These are phyloP conservation scores for Nephrotoma flavescens DNA, from an alignment of 2,888 invertebrate species.

Conservation along the genomic window DNA sequence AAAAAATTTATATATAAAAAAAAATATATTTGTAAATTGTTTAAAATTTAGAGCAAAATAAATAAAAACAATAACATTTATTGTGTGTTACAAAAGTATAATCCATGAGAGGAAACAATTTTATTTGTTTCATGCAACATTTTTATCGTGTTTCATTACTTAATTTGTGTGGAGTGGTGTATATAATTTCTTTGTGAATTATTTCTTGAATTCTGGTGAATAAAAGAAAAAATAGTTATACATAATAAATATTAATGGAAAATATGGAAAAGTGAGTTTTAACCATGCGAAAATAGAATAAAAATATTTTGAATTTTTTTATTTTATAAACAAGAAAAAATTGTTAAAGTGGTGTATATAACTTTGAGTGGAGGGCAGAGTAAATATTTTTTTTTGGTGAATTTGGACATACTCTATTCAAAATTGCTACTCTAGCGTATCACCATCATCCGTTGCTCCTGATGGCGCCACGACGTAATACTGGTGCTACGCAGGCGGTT, in stretches of 20 bases:
- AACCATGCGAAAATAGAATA: neutral
- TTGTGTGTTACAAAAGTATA: neutral
- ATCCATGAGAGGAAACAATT: neutral
- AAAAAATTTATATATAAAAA: neutral
- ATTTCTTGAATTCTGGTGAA: neutral
- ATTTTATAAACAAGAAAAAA: neutral
- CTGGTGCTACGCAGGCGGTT: conserved; percentile 15
- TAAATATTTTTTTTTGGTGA: neutral
- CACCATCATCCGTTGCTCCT: conserved; percentile 20
- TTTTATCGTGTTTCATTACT: neutral
- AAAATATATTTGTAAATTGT: neutral
- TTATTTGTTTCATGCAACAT: neutral
- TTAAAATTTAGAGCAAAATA: neutral
- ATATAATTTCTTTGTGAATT: neutral
- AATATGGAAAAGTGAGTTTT: neutral
- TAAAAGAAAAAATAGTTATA: neutral
- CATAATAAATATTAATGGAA: neutral
- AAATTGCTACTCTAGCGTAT: conserved; percentile 20
- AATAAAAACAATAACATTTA: neutral
- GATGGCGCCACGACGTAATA: conserved; percentile 41
- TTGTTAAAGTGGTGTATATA: neutral
- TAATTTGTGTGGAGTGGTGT: neutral
- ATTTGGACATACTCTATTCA: conserved; percentile 7
- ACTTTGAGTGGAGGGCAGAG: neutral
- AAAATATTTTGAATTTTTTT: neutral